Evolutionary conservation across 2,888 invertebrate species (phyloP).

Genomic region (Arctia plantaginis): DNA sequence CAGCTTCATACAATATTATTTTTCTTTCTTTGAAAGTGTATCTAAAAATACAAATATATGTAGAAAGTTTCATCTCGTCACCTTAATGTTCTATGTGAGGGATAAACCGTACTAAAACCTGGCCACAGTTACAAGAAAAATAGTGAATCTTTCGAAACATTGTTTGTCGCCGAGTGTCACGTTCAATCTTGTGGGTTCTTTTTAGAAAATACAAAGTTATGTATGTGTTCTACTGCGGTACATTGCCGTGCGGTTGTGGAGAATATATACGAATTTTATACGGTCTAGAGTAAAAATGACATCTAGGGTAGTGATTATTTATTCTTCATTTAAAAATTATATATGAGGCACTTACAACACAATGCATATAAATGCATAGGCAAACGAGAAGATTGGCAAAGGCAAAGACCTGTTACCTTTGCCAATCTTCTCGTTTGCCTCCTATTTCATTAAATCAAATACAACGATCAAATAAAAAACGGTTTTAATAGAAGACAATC

Average conservation of each 20-base stretch:
- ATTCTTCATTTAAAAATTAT: background rate
- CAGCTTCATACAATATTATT: background rate
- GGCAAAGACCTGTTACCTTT: background rate
- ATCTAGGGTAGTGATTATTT: background rate
- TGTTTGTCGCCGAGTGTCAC: slow-evolving; percentile 23
- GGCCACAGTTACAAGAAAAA: slow-evolving; percentile 25
- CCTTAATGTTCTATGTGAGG: slow-evolving; percentile 35
- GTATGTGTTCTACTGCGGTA: background rate
- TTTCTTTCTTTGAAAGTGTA: background rate
- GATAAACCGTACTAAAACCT: slow-evolving; percentile 31
- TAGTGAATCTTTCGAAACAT: slow-evolving; percentile 41
- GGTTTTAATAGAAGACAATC: background rate
- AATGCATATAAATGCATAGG: too few relatives aligned
- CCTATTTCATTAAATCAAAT: background rate
- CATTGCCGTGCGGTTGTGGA: background rate
- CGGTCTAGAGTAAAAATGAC: background rate
- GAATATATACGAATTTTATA: background rate
- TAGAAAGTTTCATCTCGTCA: slow-evolving; percentile 3
- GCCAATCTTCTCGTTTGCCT: background rate
- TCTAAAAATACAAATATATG: background rate
- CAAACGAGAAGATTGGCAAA: too few relatives aligned
- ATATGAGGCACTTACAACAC: too few relatives aligned
- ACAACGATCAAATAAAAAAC: background rate
- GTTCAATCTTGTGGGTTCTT: slow-evolving; percentile 25
- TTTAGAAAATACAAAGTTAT: background rate